These are phyloP conservation scores for Drosophila setosimentum DNA, from an alignment of 2,888 invertebrate genomes.

Conservation along the genomic window DNA sequence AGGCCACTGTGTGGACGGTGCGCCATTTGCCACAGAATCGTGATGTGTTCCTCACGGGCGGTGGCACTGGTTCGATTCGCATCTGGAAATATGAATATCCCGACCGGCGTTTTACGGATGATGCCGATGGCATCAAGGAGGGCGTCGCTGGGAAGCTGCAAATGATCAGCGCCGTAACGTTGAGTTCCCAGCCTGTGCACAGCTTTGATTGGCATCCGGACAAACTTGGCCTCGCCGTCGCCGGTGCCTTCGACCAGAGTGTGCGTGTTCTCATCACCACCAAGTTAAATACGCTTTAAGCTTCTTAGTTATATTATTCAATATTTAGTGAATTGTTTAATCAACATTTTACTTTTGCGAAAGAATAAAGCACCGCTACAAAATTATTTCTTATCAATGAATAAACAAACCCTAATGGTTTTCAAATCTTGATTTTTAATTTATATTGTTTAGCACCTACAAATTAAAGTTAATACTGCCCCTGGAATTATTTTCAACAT, in stretches of 20 bases:
- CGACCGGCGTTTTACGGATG: slow-evolving; percentile 89
- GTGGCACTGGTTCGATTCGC: slow-evolving; percentile 95
- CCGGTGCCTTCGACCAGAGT: slow-evolving; percentile 96
- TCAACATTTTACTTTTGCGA: slow-evolving; percentile 17
- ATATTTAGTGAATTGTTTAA: slow-evolving; percentile 14
- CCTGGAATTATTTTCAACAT: not conserved
- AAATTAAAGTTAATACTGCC: not conserved
- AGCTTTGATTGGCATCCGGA: slow-evolving; percentile 97
- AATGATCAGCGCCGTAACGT: slow-evolving; percentile 91
- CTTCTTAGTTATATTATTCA: slow-evolving; percentile 11
- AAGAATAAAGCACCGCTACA: not conserved
- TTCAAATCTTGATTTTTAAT: not conserved
- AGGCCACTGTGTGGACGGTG: slow-evolving; percentile 95
- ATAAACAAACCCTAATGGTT: not conserved
- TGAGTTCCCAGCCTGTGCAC: slow-evolving; percentile 95
- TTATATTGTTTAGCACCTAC: not conserved
- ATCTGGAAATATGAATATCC: slow-evolving; percentile 99
- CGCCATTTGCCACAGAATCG: slow-evolving; percentile 97
- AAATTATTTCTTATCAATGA: not conserved
- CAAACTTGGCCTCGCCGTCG: slow-evolving; percentile 94
- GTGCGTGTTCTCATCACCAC: slow-evolving; percentile 94
- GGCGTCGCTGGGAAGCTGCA: slow-evolving; percentile 92
- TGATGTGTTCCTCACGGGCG: slow-evolving; percentile 95
- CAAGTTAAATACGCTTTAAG: slow-evolving; percentile 89
- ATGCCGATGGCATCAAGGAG: slow-evolving; percentile 89